phyloP scores from a whole-genome alignment of 2,888 invertebrate genomes.

The Syrista parreyssii region DNA sequence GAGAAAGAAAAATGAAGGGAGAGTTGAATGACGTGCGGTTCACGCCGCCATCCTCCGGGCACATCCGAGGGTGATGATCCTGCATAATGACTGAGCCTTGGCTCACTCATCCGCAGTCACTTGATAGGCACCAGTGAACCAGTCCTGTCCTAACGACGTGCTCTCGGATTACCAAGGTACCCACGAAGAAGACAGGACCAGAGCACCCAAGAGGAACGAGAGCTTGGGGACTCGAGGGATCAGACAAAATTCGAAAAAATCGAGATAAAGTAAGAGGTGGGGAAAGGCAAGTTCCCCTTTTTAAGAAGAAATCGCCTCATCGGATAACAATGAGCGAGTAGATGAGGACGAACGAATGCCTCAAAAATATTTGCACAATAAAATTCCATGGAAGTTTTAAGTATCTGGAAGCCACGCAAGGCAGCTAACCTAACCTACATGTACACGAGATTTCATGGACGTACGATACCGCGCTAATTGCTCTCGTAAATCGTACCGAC shows the following conservation, averaged over 20 bases:
- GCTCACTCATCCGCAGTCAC: conserved; percentile 7
- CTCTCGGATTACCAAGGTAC: conserved; percentile 3
- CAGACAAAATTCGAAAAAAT: not conserved
- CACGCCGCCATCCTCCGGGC: not conserved
- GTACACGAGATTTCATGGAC: not conserved
- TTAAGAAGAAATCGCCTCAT: not conserved
- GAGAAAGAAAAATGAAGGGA: not conserved
- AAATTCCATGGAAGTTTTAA: not conserved
- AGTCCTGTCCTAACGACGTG: conserved; percentile 7
- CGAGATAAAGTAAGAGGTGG: not conserved
- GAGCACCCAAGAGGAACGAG: not conserved
- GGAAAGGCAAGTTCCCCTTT: too few relatives aligned
- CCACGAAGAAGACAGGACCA: not conserved
- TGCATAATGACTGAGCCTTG: conserved; percentile 6
- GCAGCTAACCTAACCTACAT: not conserved
- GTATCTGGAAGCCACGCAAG: not conserved
- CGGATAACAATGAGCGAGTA: not conserved
- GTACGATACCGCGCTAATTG: not conserved
- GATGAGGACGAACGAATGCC: not conserved
- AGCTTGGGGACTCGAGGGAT: not conserved
- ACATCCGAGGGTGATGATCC: conserved; percentile 4
- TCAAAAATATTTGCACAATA: not conserved
- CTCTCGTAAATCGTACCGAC: not conserved
- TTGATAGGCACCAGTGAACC: conserved; percentile 6
- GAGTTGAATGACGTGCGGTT: conserved; percentile 1